Conservation (phyloP, 2,797 vertebrate species). For the Danio kyathit region DNA sequence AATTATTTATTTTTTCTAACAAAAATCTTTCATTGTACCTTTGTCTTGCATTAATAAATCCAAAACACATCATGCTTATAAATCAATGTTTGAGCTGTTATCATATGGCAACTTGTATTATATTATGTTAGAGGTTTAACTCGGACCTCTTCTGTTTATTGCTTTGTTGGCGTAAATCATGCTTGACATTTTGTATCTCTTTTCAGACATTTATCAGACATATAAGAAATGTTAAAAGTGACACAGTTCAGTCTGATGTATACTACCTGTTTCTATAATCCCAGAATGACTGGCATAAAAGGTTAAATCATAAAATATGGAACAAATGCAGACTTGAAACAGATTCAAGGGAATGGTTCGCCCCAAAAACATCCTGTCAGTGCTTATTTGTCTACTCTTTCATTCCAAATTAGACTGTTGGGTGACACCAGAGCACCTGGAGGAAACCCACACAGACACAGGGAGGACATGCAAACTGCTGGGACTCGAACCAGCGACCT, state of each 20-base stretch:
- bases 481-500: no score
- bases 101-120: background rate
- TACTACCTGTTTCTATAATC: background rate
- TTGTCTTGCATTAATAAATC: background rate
- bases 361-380: background rate
- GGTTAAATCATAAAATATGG: slow-evolving; percentile 18
- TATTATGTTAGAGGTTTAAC: background rate
- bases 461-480: no score
- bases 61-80: background rate
- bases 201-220: slow-evolving; percentile 1
- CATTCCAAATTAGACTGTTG: background rate
- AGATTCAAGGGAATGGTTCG: slow-evolving; percentile 5
- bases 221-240: background rate
- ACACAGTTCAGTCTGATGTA: background rate
- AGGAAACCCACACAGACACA: no score
- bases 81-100: background rate
- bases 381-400: background rate
- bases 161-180: background rate
- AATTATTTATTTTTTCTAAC: background rate
- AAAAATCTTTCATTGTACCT: background rate
- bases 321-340: slow-evolving; percentile 5
- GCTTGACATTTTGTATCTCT: background rate
- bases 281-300: slow-evolving; percentile 13
- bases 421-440: no score
- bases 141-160: background rate